Percentiles rank a stretch among this genome's conserved stretches.
phyloP scores from a whole-genome alignment of 2,113 vertebrate species.

The Andinoacara biseriatus region DNA sequence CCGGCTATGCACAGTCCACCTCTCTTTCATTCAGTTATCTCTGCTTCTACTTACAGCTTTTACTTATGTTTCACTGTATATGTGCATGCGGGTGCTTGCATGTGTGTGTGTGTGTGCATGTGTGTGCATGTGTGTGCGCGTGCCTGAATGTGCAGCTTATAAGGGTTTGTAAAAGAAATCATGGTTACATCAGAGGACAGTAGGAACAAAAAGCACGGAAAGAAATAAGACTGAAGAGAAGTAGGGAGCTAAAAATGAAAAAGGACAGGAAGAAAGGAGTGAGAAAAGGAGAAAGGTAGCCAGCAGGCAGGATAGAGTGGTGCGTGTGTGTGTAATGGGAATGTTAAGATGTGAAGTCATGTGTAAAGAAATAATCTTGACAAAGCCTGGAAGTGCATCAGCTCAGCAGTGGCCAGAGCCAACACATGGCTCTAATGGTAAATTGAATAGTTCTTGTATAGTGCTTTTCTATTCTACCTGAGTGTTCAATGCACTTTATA shows the following conservation, averaged over 20 bases:
- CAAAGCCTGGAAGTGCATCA: slow-evolving; percentile 46
- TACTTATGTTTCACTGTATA: neutral
- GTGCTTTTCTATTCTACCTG: too few relatives aligned
- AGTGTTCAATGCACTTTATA: too few relatives aligned
- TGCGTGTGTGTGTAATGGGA: slow-evolving; percentile 3
- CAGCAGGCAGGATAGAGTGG: slow-evolving; percentile 12
- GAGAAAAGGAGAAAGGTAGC: slow-evolving; percentile 23
- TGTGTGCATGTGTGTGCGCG: neutral
- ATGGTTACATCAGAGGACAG: slow-evolving; percentile 4
- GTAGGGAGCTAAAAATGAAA: neutral
- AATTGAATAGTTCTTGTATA: too few relatives aligned
- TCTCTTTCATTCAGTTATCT: slow-evolving; percentile 16
- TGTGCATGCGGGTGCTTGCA: accelerated
- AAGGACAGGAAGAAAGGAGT: slow-evolving; percentile 3
- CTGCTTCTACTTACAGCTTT: neutral
- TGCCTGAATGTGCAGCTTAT: neutral
- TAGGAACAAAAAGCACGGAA: neutral
- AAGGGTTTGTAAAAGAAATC: slow-evolving; percentile 13
- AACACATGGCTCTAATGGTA: neutral
- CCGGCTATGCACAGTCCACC: slow-evolving; percentile 7
- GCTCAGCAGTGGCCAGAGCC: slow-evolving; percentile 22
- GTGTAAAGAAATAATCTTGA: slow-evolving; percentile 56
- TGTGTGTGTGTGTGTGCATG: neutral
- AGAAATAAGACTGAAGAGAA: neutral
- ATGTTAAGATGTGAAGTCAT: slow-evolving; percentile 48